phyloP scores from a whole-genome alignment of 2,888 invertebrate species.

The Archaeoteleia sp. region DNA sequence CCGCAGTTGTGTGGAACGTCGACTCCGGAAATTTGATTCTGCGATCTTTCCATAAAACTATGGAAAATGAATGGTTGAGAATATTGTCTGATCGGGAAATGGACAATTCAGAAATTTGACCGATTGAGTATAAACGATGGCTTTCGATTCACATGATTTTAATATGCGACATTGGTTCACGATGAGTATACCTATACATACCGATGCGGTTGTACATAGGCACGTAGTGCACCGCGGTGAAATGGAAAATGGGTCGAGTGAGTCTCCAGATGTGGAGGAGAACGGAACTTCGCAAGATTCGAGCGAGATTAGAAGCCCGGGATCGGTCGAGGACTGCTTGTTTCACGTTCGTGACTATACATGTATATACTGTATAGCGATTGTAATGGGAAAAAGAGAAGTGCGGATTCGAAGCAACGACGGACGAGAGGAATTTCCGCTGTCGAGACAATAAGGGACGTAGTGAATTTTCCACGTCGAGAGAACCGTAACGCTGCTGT shows the following conservation, averaged over 20 bases:
- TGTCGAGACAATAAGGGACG: constrained; percentile 34
- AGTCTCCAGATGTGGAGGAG: constrained; percentile 49
- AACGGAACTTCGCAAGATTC: constrained; percentile 47
- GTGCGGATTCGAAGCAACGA: constrained; percentile 13
- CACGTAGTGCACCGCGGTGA: constrained; percentile 42
- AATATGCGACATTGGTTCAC: constrained; percentile 30
- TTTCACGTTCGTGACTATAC: constrained; percentile 30
- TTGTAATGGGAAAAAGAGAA: constrained; percentile 30
- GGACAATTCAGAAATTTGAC: constrained; percentile 13
- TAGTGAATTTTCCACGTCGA: constrained; percentile 19
- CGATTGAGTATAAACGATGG: constrained; percentile 22
- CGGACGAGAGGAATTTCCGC: constrained; percentile 23
- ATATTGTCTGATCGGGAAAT: no score
- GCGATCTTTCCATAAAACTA: no score
- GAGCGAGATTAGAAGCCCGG: constrained; percentile 42
- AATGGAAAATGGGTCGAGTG: constrained; percentile 56
- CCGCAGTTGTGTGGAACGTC: no score
- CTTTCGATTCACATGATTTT: constrained; percentile 32
- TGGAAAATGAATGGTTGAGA: no score
- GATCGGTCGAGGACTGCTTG: constrained; percentile 43
- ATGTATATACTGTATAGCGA: constrained; percentile 23
- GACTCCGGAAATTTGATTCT: no score
- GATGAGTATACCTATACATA: constrained; percentile 21
- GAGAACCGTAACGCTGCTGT: constrained; percentile 1
- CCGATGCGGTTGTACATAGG: constrained; percentile 38